These are phyloP conservation scores for Parnassius apollo DNA, from an alignment of 2,888 invertebrate genomes.

Conservation along the genomic window DNA sequence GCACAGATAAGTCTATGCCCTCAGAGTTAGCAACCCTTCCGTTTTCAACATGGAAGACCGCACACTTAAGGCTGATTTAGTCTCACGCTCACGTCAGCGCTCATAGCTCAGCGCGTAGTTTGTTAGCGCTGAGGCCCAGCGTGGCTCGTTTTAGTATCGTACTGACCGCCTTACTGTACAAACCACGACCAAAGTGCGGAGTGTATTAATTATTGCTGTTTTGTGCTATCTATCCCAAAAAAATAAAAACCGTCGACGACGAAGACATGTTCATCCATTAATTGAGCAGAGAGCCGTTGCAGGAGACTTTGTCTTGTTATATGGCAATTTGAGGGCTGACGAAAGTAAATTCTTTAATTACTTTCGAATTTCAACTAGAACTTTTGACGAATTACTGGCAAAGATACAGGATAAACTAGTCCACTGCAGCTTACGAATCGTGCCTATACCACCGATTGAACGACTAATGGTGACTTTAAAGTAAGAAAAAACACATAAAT, in stretches of 20 bases:
- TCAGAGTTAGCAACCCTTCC: too few species aligned
- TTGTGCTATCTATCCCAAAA: constrained; percentile 31
- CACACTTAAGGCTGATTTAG: too few species aligned
- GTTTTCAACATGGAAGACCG: too few species aligned
- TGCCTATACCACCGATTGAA: constrained; percentile 27
- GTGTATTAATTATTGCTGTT: constrained; percentile 35
- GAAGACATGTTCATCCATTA: constrained; percentile 35
- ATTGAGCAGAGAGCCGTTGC: constrained; percentile 33
- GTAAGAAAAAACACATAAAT: background rate
- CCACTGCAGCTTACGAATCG: constrained; percentile 37
- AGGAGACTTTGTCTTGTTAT: constrained; percentile 33
- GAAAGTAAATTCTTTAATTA: constrained; percentile 36
- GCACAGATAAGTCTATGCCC: too few species aligned
- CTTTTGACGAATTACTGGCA: constrained; percentile 40
- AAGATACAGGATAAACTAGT: constrained; percentile 37
- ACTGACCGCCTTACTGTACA: constrained; percentile 28
- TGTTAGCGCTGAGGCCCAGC: constrained; percentile 31
- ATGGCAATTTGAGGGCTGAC: constrained; percentile 27
- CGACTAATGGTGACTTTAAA: constrained; percentile 1
- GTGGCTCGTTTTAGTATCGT: constrained; percentile 32
- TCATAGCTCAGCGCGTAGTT: constrained; percentile 34
- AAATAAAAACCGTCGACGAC: constrained; percentile 24
- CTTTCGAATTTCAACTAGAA: constrained; percentile 38
- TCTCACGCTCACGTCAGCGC: constrained; percentile 29
- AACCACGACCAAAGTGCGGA: constrained; percentile 32